These are phyloP conservation scores for Equus przewalskii DNA, from an alignment of 2,113 vertebrate species.

Conservation along the genomic window DNA sequence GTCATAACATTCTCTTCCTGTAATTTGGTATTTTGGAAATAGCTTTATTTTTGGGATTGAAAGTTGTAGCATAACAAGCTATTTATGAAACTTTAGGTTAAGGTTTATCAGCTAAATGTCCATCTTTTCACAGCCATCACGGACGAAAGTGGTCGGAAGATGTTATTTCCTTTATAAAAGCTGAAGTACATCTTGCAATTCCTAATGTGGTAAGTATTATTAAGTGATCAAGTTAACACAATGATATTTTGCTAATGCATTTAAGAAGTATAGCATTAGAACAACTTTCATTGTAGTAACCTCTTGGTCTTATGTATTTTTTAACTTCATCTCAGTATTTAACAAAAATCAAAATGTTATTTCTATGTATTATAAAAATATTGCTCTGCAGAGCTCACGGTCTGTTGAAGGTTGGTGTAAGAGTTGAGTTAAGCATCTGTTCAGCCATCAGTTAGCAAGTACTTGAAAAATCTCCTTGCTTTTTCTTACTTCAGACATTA, in stretches of 20 bases:
- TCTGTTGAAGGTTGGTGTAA: not conserved
- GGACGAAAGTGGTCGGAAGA: constrained; percentile 80
- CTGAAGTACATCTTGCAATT: constrained; percentile 89
- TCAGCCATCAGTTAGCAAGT: not conserved
- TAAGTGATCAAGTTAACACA: not conserved
- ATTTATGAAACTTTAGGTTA: constrained; percentile 16
- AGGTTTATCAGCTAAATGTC: constrained; percentile 43
- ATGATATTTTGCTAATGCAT: not conserved
- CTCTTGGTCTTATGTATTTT: not conserved
- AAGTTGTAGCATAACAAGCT: not conserved
- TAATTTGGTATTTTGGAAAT: constrained; percentile 55
- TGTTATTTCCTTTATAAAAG: constrained; percentile 87
- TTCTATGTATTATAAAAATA: constrained; percentile 21
- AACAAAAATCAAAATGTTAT: constrained; percentile 40
- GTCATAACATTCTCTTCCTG: constrained; percentile 6
- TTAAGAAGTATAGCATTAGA: not conserved
- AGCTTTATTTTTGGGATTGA: not conserved
- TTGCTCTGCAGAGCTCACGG: not conserved
- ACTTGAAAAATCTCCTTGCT: not conserved
- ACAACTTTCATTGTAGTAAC: constrained; percentile 2
- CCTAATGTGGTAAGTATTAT: constrained; percentile 89
- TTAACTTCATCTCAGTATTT: not conserved
- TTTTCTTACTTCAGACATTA: constrained; percentile 49
- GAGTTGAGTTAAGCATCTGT: not conserved
- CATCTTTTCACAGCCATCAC: constrained; percentile 81